phyloP scores from a whole-genome alignment of 2,797 vertebrate species.

The Anguilla marmorata region DNA sequence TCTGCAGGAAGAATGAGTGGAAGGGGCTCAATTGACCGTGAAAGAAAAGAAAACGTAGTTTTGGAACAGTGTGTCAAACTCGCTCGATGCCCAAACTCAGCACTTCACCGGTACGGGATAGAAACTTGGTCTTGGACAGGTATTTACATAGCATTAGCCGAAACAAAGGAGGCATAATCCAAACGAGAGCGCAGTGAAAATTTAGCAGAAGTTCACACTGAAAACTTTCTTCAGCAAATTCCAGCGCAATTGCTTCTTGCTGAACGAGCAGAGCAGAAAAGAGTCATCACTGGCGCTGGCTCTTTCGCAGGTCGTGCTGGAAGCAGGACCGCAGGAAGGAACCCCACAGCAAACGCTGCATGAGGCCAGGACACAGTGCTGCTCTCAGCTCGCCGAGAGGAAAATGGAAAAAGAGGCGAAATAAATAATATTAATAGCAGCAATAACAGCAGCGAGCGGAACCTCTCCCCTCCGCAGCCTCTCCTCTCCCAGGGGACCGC shows the following conservation, averaged over 20 bases:
- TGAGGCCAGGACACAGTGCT: not conserved
- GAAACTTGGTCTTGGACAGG: not conserved
- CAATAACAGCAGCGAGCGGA: not conserved
- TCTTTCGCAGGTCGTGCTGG: not conserved
- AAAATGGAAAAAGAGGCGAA: not conserved
- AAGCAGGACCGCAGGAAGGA: not conserved
- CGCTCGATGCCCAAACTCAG: not conserved
- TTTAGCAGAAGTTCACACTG: not conserved
- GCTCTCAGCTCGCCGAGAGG: not conserved
- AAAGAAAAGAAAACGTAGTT: not conserved
- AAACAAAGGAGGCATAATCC: not conserved
- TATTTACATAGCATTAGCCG: not conserved
- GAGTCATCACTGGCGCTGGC: no score
- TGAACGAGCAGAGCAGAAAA: not conserved
- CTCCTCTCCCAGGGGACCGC: not conserved
- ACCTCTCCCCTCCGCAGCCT: not conserved
- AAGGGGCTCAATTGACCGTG: not conserved
- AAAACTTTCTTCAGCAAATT: not conserved
- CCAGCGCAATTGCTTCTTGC: not conserved
- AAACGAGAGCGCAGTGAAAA: not conserved
- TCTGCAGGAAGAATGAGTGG: not conserved
- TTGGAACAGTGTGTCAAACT: not conserved
- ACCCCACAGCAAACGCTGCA: not conserved
- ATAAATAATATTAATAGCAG: slow-evolving; percentile 20
- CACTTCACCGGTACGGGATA: not conserved